Evolutionary conservation across 2,113 vertebrate species (phyloP), one percentile per base, ranked within the genome.

Genomic region (Verasper variegatus): DNA sequence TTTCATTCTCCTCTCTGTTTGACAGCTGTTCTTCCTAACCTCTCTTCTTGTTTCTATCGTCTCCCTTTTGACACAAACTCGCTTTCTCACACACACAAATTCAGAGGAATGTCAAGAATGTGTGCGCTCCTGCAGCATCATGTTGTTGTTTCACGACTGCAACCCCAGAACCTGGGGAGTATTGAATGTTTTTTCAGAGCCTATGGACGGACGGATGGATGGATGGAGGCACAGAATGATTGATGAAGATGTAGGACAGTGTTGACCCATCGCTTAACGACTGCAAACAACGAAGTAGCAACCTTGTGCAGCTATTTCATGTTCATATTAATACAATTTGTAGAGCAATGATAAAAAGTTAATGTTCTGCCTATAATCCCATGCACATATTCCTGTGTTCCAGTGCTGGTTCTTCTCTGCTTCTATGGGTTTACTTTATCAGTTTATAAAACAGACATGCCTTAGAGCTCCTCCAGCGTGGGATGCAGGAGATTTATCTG

Each of bases 21-120:
- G 35, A 73, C 68, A 55, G 74, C 64, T 59, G n/a, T 51, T 67
- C 27, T 42, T 69, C 57, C 42, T 52, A 57, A 54, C 47, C 27
- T 54, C 13, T 18, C 42, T 37, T n/a, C 31, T 67, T 75, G 13
- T 73, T 74, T 52, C 55, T 59, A 26, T 68, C 74, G 69, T 76
- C 65, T 70, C 67, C 5, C 31, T 31, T 31, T 31, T 6, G 31
- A 31, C 31, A 31, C 31, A 31, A 31, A 31, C 31, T 31, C 31
- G 31, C 31, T 68, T 51, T 67, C 61, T 68, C 35, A 81, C 61
- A 24, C 61, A 75, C 72, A 78, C 61, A 68, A 24, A 83, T 82
- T 84, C n/a, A 12, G 45, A 83, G 81, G 92, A 93, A 94, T 93
- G 82, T 83, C 40, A 73, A 84, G 91, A 88, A 95, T 94, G 90